Percentiles rank a stretch among this genome's conserved stretches.
phyloP scores from a whole-genome alignment of 2,113 vertebrate species.

The Alethe castanea region DNA sequence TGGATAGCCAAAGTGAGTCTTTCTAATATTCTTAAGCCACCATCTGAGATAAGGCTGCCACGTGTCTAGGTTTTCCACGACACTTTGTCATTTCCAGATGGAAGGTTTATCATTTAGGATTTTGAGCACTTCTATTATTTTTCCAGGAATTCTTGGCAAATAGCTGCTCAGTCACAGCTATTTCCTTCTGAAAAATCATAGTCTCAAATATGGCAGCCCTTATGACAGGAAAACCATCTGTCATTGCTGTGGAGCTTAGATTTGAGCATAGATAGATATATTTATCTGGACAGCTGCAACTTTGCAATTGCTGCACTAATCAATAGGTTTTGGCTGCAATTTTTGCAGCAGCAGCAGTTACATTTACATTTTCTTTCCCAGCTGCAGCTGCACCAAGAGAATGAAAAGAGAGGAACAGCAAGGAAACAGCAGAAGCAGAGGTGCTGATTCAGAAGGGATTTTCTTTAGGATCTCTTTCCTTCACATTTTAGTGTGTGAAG shows the following conservation, averaged over 20 bases:
- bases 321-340: conserved; percentile 40
- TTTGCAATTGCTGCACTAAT: conserved; percentile 50
- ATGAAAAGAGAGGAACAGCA: background rate
- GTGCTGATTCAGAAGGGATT: background rate
- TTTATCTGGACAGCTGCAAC: conserved; percentile 50
- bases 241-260: background rate
- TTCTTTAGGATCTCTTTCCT: background rate
- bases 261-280: background rate
- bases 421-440: background rate
- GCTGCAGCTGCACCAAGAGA: background rate
- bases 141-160: background rate
- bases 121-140: background rate
- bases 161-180: background rate
- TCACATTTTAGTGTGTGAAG: background rate
- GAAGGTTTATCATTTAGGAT: background rate
- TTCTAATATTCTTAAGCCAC: background rate
- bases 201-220: background rate
- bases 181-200: conserved; percentile 9
- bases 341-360: conserved; percentile 49
- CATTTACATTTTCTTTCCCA: background rate
- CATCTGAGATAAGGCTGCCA: background rate
- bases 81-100: background rate
- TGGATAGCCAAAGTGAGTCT: background rate
- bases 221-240: conserved; percentile 47
- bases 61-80: background rate